Conservation (phyloP, 1,140 invertebrate genomes). For the Panagrolaimus sp. region DNA sequence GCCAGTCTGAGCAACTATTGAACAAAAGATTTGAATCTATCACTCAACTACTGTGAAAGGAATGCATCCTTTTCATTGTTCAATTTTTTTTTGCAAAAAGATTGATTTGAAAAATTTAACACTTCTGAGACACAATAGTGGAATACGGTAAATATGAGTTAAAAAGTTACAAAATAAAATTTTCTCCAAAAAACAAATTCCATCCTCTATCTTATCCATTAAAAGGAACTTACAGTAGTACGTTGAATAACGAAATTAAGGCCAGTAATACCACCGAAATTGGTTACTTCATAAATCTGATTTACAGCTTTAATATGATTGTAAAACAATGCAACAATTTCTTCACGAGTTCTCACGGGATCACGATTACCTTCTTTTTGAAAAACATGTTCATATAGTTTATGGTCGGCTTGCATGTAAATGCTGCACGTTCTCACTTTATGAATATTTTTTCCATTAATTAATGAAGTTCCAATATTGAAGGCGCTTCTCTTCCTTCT, state of each 20-base stretch:
- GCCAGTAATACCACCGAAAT: slow-evolving; percentile 85
- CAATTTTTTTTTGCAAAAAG: too few species aligned
- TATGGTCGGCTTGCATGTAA: slow-evolving; percentile 93
- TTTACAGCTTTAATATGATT: slow-evolving; percentile 97
- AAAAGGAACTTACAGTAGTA: slow-evolving; percentile 70
- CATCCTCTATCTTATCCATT: too few species aligned
- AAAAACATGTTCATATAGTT: slow-evolving; percentile 83
- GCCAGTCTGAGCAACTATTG: too few species aligned
- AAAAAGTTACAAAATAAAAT: too few species aligned
- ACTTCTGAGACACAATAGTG: too few species aligned
- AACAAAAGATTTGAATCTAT: too few species aligned
- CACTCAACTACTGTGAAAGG: too few species aligned
- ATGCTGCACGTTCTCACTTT: slow-evolving; percentile 73
- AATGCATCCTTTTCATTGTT: too few species aligned
- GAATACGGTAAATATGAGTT: too few species aligned
- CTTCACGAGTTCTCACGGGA: slow-evolving; percentile 71
- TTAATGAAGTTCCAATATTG: slow-evolving; percentile 64
- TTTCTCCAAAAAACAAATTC: too few species aligned
- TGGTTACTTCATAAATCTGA: slow-evolving; percentile 89
- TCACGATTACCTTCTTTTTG: slow-evolving; percentile 55
- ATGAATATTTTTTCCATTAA: slow-evolving; percentile 37
- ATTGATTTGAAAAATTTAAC: too few species aligned
- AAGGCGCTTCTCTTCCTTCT: slow-evolving; percentile 60
- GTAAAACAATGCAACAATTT: slow-evolving; percentile 91
- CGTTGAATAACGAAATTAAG: slow-evolving; percentile 96